Base-by-base conservation (phyloP, 2,797 vertebrate species). In the Sarcophilus harrisii region DNA sequence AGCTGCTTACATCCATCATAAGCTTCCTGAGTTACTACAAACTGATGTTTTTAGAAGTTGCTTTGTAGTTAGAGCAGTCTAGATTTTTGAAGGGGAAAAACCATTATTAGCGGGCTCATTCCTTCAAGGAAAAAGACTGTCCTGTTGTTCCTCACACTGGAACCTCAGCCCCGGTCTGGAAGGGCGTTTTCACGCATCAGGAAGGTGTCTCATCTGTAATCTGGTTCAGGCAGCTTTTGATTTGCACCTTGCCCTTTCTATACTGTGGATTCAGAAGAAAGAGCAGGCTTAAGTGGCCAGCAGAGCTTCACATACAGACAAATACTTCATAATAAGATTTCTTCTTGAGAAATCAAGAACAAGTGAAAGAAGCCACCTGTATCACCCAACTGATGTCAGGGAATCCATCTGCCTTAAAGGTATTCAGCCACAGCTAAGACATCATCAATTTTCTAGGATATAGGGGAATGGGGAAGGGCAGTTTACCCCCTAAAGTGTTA, bases 291-390 rank as follows among this genome's bases (percentile, higher is more conserved):
- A 49, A 38, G 58, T 91, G 58, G 94, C 60, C 92, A 96, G 32
- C 30, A 87, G 60, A 87, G 54, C 81, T 94, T 81, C n/a, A 49
- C 55, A 62, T 45, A 90, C 59, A 93, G 54, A 92, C 52, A 92
- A 93, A 92, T 66, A 93, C 45, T 52, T 27, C 66, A 57, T 93
- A 95, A 95, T 91, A 30, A 32, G 55, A 94, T 95, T 93, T 49
- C 24, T 45, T 60, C 91, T 52, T 1, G 9, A n/a, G 87, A 90
- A 95, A 93, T 4, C 14, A 94, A 93, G 58, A 54, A 58, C 16
- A 94, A 96, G 92, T 57, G 91, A 94, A 96, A 92, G 58, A 96
- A 96, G 32, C 54, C 27, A 24, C 59, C 62, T 92, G 59, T 62
- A 90, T 95, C 57, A 95, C 92, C 91, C 66, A 92, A 38, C 52